Base-by-base conservation (phyloP, 2,797 vertebrate species). In the Chelon labrosus region DNA sequence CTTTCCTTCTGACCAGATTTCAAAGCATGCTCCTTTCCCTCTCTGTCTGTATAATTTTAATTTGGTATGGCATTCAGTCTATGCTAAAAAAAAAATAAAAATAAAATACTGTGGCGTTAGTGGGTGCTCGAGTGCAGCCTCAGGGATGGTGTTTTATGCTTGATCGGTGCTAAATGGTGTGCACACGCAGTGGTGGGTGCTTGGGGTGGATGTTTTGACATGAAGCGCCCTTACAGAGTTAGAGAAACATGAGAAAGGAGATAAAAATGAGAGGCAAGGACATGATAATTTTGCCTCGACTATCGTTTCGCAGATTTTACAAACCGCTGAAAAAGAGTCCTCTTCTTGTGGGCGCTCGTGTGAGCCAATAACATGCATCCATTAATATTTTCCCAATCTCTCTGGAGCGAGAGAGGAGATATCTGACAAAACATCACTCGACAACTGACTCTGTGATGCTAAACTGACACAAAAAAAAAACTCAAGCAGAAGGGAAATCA, bases 111-210 rank as follows among this genome's bases (percentile, higher is more conserved):
- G 68, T 58, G 79, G 75, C 67, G 79, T 75, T 71, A 50, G 77
- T 47, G 81, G 68, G 82, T 73, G 70, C 65, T 69, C 19, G 47
- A 70, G 82, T 65, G 85, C 52, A 60, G 82, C 84, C 84, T 89
- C 73, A 2, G 73, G 75, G 77, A 79, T 76, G 75, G 79, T 82
- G 89, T 86, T 91, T 91, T 71, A 89, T 75, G 89, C 89, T 84
- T 87, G 78, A 88, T 82, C 86, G 83, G 75, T 76, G 80, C 77
- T 91, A 86, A 92, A 92, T 88, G 80, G 83, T 77, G 83, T 85
- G 80, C 71, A 16, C 82, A 75, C 65, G 68, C 74, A 75, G 86
- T 7, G 76, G 77, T 66, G 62, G 77, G 59, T 8, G 70, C 69
- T 60, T 13, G 37, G 73, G 69, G 65, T 70, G 73, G 74, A 85